Evolutionary conservation across 1,140 invertebrate genomes (phyloP).

Genomic region (Aphelenchoides besseyi): DNA sequence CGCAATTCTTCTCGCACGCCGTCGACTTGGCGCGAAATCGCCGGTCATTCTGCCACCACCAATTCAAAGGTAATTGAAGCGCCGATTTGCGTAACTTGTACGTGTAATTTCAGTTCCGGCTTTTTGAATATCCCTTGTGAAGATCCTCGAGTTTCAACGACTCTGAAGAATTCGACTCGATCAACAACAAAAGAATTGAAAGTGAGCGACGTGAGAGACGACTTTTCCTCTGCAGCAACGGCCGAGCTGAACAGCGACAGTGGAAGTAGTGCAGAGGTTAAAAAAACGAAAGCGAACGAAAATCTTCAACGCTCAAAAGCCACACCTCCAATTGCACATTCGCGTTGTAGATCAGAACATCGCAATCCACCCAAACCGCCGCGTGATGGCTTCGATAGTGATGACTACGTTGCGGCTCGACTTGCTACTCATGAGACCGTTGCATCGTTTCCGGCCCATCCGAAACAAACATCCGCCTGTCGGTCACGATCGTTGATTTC

Average conservation of each 20-base stretch:
- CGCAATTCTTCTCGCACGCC: neutral
- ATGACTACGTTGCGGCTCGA: constrained; percentile 20
- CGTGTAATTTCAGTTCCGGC: neutral
- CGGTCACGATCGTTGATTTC: constrained; percentile 28
- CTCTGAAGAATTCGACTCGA: neutral
- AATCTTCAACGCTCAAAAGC: neutral
- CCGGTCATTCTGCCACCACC: no score
- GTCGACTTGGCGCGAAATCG: neutral
- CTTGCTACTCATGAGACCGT: neutral
- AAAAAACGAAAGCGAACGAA: neutral
- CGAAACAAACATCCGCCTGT: neutral
- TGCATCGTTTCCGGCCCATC: neutral
- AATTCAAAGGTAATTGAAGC: neutral
- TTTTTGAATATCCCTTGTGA: neutral
- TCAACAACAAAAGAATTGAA: neutral
- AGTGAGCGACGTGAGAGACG: constrained; percentile 5
- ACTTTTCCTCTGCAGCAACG: constrained; percentile 11
- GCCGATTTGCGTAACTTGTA: neutral
- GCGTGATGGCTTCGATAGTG: neutral
- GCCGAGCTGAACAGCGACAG: neutral
- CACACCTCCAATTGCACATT: neutral
- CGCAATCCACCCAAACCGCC: neutral
- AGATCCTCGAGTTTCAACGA: neutral
- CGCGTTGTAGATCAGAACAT: neutral
- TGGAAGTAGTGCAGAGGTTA: neutral